Evolutionary conservation across 2,888 invertebrate genomes (phyloP).

Genomic region (Megastigmus dorsalis): DNA sequence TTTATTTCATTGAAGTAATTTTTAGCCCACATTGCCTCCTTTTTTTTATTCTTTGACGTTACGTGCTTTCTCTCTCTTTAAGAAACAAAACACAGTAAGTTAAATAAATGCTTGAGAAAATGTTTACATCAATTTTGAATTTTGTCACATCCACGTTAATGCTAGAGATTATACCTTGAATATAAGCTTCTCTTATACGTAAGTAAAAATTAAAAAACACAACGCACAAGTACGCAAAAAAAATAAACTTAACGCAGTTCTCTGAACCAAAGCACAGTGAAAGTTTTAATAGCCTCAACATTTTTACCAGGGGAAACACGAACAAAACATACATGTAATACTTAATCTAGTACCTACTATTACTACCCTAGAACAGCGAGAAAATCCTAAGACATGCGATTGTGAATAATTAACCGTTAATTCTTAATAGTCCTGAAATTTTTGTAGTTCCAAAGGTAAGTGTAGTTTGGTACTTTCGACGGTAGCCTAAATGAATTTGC

Average conservation of each 20-base stretch:
- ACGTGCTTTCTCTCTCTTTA: constrained; percentile 67
- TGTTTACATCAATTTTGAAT: constrained; percentile 73
- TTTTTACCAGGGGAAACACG: constrained; percentile 73
- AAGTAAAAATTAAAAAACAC: constrained; percentile 57
- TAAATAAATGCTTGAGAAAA: constrained; percentile 69
- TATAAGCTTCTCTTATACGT: constrained; percentile 62
- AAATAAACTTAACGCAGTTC: constrained; percentile 68
- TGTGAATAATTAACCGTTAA: constrained; percentile 51
- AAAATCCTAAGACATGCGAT: constrained; percentile 72
- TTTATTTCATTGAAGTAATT: constrained; percentile 46
- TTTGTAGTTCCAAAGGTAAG: constrained; percentile 52
- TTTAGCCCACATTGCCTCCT: constrained; percentile 45
- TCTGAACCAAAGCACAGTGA: constrained; percentile 66
- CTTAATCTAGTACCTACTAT: constrained; percentile 72
- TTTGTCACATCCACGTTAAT: constrained; percentile 71
- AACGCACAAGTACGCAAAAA: constrained; percentile 60
- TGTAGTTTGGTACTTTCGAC: constrained; percentile 46
- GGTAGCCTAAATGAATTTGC: constrained; percentile 54
- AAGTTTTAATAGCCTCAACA: constrained; percentile 72
- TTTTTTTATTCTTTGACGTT: constrained; percentile 60
- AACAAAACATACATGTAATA: constrained; percentile 73
- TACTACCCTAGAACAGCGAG: constrained; percentile 71
- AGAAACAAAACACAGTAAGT: constrained; percentile 69
- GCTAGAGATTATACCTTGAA: constrained; percentile 67
- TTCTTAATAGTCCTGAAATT: constrained; percentile 51